Evolutionary conservation across 2,797 vertebrate species (phyloP), one percentile per base, ranked within the genome.

Genomic region (Cossypha dichroa): DNA sequence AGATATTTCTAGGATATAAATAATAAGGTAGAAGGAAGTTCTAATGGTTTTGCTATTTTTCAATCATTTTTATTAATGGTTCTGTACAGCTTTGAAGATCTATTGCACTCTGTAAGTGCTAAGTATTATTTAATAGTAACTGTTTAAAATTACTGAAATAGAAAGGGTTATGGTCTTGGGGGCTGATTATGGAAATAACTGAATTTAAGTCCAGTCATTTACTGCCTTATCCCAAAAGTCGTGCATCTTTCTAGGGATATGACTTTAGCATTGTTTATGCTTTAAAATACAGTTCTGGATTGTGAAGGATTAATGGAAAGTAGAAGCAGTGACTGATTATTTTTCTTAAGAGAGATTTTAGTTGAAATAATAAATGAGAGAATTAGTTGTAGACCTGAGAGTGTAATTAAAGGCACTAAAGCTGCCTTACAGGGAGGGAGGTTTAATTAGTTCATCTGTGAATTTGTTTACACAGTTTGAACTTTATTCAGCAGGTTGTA

Each of bases 51-150:
- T 85, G 66, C 84, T 94, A 85, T 93, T 96, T 95, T 96, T 85
- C 64, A 28, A 55, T 92, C 58, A 48, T 91, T 96, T 96, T 96
- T 94, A 78, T 95, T 96, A 95, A 95, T 95, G 87, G 51, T 81
- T 85, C 94, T 95, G 48, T 96, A 81, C 66, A 88, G 82, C 89
- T 94, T 83, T 77, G 75, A 95, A 96, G 94, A 96, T 97, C 60
- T 96, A 94, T 96, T 95, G 75, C 95, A 83, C 81, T 88, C 72
- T 90, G 49, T 72, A 93, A 96, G 94, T 95, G 92, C 94, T 97
- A 96, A 96, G 93, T 96, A 86, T 95, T 97, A 96, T 96, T 96
- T 97, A 95, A 96, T 96, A 95, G 93, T 84, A 93, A 84, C 33
- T 90, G 68, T 80, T 95, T 56, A 69, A 95, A 97, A 94, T 93